These are phyloP conservation scores for Serinus canaria DNA, from an alignment of 2,113 vertebrate genomes.

Conservation along the genomic window DNA sequence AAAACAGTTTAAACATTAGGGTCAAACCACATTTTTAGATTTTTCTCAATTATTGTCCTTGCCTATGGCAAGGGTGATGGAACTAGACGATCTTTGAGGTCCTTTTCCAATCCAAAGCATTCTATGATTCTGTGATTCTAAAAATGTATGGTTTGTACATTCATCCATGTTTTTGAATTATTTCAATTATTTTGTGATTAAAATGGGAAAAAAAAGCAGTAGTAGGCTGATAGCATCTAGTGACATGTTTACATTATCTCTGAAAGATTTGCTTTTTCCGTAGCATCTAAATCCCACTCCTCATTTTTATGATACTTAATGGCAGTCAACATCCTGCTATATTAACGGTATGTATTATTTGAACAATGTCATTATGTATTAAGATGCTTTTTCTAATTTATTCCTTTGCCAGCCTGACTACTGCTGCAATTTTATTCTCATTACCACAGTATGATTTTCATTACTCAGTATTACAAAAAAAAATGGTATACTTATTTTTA, in stretches of 20 bases:
- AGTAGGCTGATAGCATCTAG: neutral
- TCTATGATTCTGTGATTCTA: neutral
- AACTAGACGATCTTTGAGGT: neutral
- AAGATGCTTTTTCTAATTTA: neutral
- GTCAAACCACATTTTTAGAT: neutral
- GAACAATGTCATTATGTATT: neutral
- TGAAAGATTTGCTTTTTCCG: neutral
- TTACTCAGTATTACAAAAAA: conserved; percentile 25
- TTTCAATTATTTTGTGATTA: neutral
- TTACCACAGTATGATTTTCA: neutral
- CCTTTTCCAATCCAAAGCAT: neutral
- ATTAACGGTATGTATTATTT: neutral
- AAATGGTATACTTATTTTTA: conserved; percentile 1
- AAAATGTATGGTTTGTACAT: neutral
- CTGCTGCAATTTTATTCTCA: conserved; percentile 24
- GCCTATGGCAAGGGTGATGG: neutral
- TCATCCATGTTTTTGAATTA: neutral
- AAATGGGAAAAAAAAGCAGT: neutral
- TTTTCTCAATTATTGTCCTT: neutral
- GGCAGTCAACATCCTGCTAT: neutral
- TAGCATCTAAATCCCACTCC: neutral
- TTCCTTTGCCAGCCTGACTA: neutral
- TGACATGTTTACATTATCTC: neutral
- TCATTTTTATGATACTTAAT: neutral
- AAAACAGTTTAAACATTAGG: neutral